Percentiles rank a stretch among this genome's conserved stretches.
These are phyloP conservation scores for Polydesmus complanatus DNA, from an alignment of 2,888 invertebrate genomes.

Conservation along the genomic window DNA sequence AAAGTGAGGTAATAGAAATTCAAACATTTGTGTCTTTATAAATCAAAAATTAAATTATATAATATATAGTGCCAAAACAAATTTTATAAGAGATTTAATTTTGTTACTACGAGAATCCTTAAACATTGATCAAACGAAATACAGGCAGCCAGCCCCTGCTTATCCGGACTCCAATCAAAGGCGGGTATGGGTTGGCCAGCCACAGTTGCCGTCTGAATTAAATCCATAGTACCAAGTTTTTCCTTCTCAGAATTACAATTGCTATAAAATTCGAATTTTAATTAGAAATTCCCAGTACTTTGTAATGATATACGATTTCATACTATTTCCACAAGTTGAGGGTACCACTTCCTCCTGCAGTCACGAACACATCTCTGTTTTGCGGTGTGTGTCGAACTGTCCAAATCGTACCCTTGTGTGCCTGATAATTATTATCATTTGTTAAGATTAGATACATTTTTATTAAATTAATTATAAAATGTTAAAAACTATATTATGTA, in stretches of 20 bases:
- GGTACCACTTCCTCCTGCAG: constrained; percentile 81
- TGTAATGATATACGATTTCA: constrained; percentile 26
- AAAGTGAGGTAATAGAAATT: no score
- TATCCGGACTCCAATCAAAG: constrained; percentile 85
- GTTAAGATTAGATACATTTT: neutral
- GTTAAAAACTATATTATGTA: neutral
- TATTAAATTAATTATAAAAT: neutral
- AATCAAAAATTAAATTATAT: no score
- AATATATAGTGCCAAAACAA: no score
- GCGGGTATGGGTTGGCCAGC: constrained; percentile 78
- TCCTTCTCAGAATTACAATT: constrained; percentile 46
- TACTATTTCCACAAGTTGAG: constrained; percentile 91
- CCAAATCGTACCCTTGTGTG: constrained; percentile 74
- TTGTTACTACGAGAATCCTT: constrained; percentile 72
- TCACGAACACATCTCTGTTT: constrained; percentile 81
- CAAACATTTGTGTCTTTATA: no score
- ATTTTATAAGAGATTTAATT: constrained; percentile 47
- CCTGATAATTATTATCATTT: constrained; percentile 27
- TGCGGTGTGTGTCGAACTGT: constrained; percentile 75
- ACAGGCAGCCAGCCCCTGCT: constrained; percentile 70
- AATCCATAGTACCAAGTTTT: constrained; percentile 49
- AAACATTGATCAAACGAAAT: constrained; percentile 84
- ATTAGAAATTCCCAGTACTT: no score
- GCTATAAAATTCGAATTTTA: constrained; percentile 37
- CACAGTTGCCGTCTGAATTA: constrained; percentile 64